Percentiles rank a stretch among this genome's conserved stretches.
Conservation (phyloP, 1,140 invertebrate species). For the Oreohelix idahoensis region DNA sequence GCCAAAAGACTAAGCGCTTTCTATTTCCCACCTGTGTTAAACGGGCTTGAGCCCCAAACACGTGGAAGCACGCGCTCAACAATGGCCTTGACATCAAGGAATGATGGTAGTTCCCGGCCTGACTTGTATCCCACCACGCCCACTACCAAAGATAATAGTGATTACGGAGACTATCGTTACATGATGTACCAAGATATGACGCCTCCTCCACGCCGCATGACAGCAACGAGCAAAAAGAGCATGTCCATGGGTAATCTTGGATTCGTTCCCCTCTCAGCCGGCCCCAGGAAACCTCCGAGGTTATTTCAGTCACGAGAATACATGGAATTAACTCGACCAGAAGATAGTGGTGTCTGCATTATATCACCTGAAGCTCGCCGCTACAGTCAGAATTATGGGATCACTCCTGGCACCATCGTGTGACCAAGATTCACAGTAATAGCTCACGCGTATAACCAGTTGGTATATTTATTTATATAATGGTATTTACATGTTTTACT, state of each 20-base stretch:
- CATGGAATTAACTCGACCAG: constrained; percentile 51
- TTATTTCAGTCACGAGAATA: constrained; percentile 54
- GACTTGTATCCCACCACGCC: background rate
- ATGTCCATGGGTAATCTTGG: constrained; percentile 59
- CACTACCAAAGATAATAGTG: background rate
- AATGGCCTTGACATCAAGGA: constrained; percentile 1
- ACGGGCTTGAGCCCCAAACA: constrained; percentile 40
- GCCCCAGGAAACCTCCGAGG: constrained; percentile 58
- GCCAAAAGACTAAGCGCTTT: constrained; percentile 30
- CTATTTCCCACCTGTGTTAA: constrained; percentile 27
- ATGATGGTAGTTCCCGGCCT: background rate
- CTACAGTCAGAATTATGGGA: constrained; percentile 35
- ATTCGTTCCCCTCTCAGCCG: constrained; percentile 30
- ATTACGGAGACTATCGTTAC: constrained; percentile 47
- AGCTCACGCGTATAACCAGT: no score
- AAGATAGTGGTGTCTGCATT: constrained; percentile 45
- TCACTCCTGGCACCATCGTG: constrained; percentile 47
- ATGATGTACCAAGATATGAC: constrained; percentile 41
- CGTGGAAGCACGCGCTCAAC: constrained; percentile 43
- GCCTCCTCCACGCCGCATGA: constrained; percentile 39
- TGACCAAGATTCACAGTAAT: background rate
- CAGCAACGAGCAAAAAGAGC: constrained; percentile 48
- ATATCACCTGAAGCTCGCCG: constrained; percentile 26
- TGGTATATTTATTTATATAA: no score
- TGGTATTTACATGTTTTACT: no score